Conservation (phyloP, 2,113 vertebrate species). For the Hemibates koningsi region DNA sequence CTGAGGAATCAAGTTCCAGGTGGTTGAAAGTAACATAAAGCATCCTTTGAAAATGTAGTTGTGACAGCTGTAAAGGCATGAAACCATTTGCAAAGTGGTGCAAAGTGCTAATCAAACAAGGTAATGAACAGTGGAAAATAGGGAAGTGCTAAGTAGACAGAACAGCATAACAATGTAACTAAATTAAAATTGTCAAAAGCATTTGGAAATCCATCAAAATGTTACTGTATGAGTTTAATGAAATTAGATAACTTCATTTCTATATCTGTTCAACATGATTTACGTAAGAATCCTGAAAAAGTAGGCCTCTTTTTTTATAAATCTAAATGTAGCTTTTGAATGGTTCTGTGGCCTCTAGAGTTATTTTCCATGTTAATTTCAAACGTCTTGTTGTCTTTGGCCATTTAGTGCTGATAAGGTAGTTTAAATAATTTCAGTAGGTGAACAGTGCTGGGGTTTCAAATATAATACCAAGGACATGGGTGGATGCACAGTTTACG, state of each 20-base stretch:
- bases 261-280: not conserved
- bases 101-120: constrained; percentile 28
- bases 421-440: not conserved
- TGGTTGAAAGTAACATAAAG: constrained; percentile 31
- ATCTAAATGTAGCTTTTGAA: not conserved
- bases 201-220: not conserved
- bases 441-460: not conserved
- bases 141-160: not conserved
- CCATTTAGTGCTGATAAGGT: not conserved
- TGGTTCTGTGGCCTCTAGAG: not conserved
- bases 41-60: not conserved
- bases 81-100: not conserved
- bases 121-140: constrained; percentile 6
- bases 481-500: not conserved
- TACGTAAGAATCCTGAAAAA: not conserved
- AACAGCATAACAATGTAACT: not conserved
- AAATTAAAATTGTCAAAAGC: not conserved
- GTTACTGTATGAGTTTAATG: not conserved
- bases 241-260: not conserved
- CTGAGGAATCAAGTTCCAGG: constrained; percentile 11
- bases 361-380: not conserved
- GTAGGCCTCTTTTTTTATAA: not conserved
- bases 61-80: constrained; percentile 9
- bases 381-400: not conserved
- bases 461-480: not conserved